Conservation (phyloP, 2,888 invertebrate species). For the Eupithecia centaureata region DNA sequence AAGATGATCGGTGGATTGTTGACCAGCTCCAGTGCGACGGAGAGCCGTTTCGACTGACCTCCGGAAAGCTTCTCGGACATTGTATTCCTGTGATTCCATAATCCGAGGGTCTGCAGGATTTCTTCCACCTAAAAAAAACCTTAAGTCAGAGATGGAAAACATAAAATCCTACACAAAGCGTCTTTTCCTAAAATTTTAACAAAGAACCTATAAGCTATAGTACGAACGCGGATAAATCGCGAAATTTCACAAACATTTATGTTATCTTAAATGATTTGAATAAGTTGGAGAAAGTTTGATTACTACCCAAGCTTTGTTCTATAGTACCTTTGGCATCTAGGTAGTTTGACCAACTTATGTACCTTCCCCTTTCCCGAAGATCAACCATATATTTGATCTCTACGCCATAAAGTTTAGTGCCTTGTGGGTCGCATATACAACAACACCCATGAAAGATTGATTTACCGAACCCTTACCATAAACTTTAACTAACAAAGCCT, state of each 20-base stretch:
- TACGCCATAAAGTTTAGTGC: constrained; percentile 23
- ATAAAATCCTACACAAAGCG: not conserved
- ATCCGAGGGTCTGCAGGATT: constrained; percentile 88
- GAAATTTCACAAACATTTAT: constrained; percentile 8
- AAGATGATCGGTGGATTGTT: constrained; percentile 93
- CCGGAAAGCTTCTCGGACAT: constrained; percentile 88
- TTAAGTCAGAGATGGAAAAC: not conserved
- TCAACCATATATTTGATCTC: constrained; percentile 11
- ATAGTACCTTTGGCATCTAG: constrained; percentile 3
- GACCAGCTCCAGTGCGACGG: constrained; percentile 90
- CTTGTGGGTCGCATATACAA: constrained; percentile 11
- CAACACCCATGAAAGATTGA: constrained; percentile 21
- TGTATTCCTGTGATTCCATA: constrained; percentile 86
- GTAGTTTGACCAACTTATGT: not conserved
- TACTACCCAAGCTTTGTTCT: constrained; percentile 4
- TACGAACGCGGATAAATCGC: not conserved
- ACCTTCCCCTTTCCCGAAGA: not conserved
- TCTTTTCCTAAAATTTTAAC: not conserved
- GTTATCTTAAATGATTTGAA: not conserved
- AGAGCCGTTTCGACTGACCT: constrained; percentile 90
- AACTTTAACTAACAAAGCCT: constrained; percentile 26
- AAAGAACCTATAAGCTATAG: not conserved
- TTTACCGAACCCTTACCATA: constrained; percentile 24
- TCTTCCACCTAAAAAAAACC: constrained; percentile 85
- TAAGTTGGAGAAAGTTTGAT: constrained; percentile 11